These are phyloP conservation scores for Hetaerina titia DNA, from an alignment of 2,888 invertebrate genomes.

Conservation along the genomic window DNA sequence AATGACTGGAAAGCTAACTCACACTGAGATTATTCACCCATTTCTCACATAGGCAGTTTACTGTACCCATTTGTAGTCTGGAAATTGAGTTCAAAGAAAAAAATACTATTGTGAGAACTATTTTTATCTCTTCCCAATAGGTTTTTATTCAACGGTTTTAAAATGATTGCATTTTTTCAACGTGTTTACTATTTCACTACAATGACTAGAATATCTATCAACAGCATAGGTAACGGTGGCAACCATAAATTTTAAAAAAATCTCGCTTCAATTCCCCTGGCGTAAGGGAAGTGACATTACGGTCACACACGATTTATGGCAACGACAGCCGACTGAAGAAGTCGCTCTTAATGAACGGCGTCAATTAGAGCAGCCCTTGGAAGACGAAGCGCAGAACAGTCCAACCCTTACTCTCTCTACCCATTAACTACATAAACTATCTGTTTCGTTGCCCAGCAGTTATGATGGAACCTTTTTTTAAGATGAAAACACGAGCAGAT, in stretches of 20 bases:
- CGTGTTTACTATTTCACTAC: neutral
- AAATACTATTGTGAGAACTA: neutral
- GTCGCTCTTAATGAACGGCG: constrained; percentile 52
- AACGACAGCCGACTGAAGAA: constrained; percentile 21
- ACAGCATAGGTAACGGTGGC: neutral
- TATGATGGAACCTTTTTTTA: constrained; percentile 20
- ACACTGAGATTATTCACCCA: no score
- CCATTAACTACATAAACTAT: constrained; percentile 51
- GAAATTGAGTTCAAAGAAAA: neutral
- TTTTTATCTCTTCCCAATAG: neutral
- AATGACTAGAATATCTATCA: neutral
- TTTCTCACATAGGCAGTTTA: no score
- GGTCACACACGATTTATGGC: constrained; percentile 59
- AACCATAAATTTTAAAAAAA: neutral
- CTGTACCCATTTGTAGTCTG: no score
- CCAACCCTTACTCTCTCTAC: constrained; percentile 41
- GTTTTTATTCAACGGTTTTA: neutral
- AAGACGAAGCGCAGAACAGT: constrained; percentile 52
- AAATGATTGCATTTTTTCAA: neutral
- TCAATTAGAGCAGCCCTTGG: constrained; percentile 49
- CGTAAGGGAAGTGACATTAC: constrained; percentile 6
- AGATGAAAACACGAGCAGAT: constrained; percentile 26
- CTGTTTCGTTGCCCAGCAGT: constrained; percentile 8
- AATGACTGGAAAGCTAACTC: no score
- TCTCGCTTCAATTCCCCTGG: neutral